Conservation (phyloP, 1,140 invertebrate genomes). For the Orius laevigatus region DNA sequence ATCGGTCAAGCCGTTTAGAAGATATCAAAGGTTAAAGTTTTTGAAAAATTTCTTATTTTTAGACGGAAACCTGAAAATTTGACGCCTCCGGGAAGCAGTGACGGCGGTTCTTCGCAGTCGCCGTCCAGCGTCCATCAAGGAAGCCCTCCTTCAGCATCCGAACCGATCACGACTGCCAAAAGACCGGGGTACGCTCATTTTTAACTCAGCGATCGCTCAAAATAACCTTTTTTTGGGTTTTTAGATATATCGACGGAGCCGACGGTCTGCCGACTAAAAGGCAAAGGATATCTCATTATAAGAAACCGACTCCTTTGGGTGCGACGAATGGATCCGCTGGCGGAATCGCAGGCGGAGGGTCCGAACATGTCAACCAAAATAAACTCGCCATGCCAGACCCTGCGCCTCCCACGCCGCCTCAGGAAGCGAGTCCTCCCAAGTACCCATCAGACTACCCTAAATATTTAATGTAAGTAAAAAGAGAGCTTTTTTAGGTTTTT, state of each 20-base stretch:
- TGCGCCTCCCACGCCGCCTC: constrained; percentile 16
- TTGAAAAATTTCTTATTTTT: too few relatives aligned
- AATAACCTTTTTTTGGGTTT: too few relatives aligned
- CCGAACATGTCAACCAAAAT: too few relatives aligned
- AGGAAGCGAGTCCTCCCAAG: constrained; percentile 13
- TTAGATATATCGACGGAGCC: constrained; percentile 35
- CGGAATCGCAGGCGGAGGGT: neutral
- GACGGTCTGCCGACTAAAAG: constrained; percentile 55
- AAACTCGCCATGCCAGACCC: constrained; percentile 4
- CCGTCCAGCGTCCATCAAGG: constrained; percentile 50
- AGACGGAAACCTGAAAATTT: constrained; percentile 76
- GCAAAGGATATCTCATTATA: constrained; percentile 64
- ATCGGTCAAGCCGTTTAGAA: too few relatives aligned
- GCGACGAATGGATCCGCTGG: neutral
- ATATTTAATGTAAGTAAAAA: constrained; percentile 22
- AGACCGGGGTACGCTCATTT: constrained; percentile 41
- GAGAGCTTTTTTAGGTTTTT: neutral
- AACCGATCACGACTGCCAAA: constrained; percentile 24
- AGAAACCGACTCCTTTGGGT: constrained; percentile 30
- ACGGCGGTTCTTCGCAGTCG: constrained; percentile 53
- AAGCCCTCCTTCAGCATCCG: constrained; percentile 36
- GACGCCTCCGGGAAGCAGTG: constrained; percentile 68
- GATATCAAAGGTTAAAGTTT: too few relatives aligned
- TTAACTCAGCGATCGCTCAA: too few relatives aligned
- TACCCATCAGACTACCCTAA: constrained; percentile 25